These are phyloP conservation scores for Nasonovia ribisnigri DNA, from an alignment of 2,888 invertebrate genomes.

Conservation along the genomic window DNA sequence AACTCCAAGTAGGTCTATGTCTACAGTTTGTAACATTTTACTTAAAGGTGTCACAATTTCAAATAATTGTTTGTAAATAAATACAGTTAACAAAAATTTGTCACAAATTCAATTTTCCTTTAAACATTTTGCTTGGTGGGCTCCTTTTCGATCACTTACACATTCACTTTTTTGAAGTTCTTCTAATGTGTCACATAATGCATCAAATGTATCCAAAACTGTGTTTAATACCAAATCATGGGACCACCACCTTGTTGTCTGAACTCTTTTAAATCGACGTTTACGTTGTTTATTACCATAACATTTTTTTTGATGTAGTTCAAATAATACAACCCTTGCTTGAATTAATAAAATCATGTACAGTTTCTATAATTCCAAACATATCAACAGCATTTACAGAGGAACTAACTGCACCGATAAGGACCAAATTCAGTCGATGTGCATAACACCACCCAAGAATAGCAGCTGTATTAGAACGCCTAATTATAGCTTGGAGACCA, in stretches of 20 bases:
- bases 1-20: background rate
- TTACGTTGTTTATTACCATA: too few relatives aligned
- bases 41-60: background rate
- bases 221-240: slow-evolving; percentile 8
- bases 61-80: slow-evolving; percentile 3
- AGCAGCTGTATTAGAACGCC: background rate
- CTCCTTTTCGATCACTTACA: background rate
- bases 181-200: background rate
- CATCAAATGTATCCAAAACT: background rate
- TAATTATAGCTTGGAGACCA: slow-evolving; percentile 10
- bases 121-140: background rate
- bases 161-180: background rate
- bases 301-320: too few relatives aligned
- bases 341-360: too few relatives aligned
- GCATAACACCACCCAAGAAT: background rate
- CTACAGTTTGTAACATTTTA: background rate
- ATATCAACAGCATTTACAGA: background rate
- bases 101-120: background rate
- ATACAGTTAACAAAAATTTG: background rate
- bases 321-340: too few relatives aligned
- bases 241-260: background rate
- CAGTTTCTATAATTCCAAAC: background rate
- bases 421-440: background rate
- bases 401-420: background rate
- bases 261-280: too few relatives aligned